Evolutionary conservation across 2,888 invertebrate genomes (phyloP), one percentile per base, ranked within the genome.

Genomic region (Dynastes grantii): DNA sequence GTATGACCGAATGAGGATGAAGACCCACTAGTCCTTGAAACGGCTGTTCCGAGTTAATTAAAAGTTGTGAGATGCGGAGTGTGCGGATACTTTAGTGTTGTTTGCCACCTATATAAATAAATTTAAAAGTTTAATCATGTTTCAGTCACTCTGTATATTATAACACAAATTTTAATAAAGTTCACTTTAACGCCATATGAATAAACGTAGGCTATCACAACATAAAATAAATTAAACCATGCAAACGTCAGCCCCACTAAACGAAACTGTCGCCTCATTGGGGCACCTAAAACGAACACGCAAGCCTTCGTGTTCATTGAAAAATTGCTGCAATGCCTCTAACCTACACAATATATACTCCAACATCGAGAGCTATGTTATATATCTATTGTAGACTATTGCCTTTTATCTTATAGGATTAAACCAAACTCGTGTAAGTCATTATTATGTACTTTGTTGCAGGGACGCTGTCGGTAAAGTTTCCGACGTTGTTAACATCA

Each of bases 401-500:
- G 8, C 22, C 55, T 58, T 4, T 58, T 58, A 16, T 58, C 55
- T 58, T 22, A 58, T 0, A 27, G 55, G 45, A 45, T 70, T 29
- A 70, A 63, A 76, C 27, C 65, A 8, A 51, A 61, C 64, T 55
- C 16, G 27, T 65, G 37, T 65, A 65, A 55, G n/a, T 8, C 32
- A 68, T 64, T 55, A 76, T 40, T 61, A 32, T 76, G 58, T 82
- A 81, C 80, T 22, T 83, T 85, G 84, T 90, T 89, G 58, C 86
- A 93, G 93, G 88, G 92, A 93, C 87, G 90, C 90, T 81, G 91
- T 92, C 82, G 89, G 90, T 68, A 91, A 92, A 85, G 88, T 93
- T 82, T 89, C 92, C 0, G 92, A 91, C 84, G 88, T 95, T 65
- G 90, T 96, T 45, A 94, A 95, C 87, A 89, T 89, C 8, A 91